These are phyloP conservation scores for Gymnobelideus leadbeateri DNA, from an alignment of 2,113 vertebrate genomes.

Conservation along the genomic window DNA sequence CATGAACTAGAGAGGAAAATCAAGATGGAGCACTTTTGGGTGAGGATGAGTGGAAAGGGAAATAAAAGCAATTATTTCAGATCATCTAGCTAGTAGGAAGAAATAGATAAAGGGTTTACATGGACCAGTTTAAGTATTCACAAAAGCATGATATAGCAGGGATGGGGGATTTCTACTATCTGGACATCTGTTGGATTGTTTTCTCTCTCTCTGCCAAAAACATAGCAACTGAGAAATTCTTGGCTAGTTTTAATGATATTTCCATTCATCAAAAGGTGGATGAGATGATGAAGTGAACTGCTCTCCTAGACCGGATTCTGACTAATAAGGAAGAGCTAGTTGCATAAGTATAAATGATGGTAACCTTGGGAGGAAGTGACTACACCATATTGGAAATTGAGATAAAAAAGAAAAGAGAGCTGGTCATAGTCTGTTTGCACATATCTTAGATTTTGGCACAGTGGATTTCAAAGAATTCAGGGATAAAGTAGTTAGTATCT, in stretches of 20 bases:
- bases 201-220: not conserved
- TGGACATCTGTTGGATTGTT: not conserved
- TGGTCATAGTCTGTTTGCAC: not conserved
- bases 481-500: not conserved
- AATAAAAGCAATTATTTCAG: not conserved
- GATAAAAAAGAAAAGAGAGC: not conserved
- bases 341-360: not conserved
- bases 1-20: not conserved
- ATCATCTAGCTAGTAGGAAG: not conserved
- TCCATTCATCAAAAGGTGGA: constrained; percentile 5
- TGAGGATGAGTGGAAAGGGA: not conserved
- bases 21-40: not conserved
- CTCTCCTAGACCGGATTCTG: not conserved
- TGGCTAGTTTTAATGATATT: not conserved
- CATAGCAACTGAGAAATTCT: not conserved
- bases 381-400: not conserved
- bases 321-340: constrained; percentile 2
- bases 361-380: not conserved
- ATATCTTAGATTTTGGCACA: not conserved
- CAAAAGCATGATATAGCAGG: not conserved
- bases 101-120: not conserved
- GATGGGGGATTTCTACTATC: not conserved
- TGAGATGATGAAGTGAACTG: not conserved
- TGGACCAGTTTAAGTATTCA: not conserved
- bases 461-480: not conserved